Base-by-base conservation (phyloP, 2,797 vertebrate genomes). In the Percopsis omiscomaycus region DNA sequence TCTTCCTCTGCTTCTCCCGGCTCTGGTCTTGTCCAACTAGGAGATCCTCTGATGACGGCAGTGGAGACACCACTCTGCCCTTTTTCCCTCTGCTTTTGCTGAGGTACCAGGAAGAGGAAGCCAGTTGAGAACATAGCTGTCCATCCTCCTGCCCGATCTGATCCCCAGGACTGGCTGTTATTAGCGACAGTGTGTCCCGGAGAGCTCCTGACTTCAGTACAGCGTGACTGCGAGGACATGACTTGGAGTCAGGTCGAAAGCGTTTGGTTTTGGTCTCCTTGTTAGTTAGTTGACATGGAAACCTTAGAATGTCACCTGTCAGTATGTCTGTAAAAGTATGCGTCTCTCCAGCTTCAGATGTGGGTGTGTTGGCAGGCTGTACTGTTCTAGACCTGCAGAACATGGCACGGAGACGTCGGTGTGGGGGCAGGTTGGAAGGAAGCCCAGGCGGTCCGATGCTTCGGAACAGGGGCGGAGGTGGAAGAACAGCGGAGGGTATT, bases 401-500 rank as follows among this genome's bases (percentile, higher is more conserved):
- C 22, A 85, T 28, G 4, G 84, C 80, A 51, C 75, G 69, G 42
- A 91, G 84, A 58, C 74, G 81, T 47, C 75, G 46, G 71, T 89
- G 87, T 3, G 83, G 84, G 0, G 84, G 80, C 27, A 87, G 63
- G 32, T 64, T 54, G 62, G 75, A 71, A 3, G 80, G 75, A n/a
- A 65, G 29, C 6, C 71, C 83, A 3, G 71, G 56, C 0, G 14
- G 71, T 37, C 85, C 77, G 0, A 88, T 61, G 28, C 79, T 78
- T 6, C 64, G 77, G 55, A 88, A 89, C 46, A 90, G 68, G 0
- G 66, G 77, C 32, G 83, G 80, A 30, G 84, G 84, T 55, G 16
- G 59, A 27, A 86, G 85, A 47, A 42, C 12, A 13, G 65, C 51
- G 1, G 59, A 30, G 4, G 48, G 16, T 54, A 29, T 42, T 0